Base-by-base conservation (phyloP, 2,888 invertebrate species). In the Hermaeophaga mercurialis region DNA sequence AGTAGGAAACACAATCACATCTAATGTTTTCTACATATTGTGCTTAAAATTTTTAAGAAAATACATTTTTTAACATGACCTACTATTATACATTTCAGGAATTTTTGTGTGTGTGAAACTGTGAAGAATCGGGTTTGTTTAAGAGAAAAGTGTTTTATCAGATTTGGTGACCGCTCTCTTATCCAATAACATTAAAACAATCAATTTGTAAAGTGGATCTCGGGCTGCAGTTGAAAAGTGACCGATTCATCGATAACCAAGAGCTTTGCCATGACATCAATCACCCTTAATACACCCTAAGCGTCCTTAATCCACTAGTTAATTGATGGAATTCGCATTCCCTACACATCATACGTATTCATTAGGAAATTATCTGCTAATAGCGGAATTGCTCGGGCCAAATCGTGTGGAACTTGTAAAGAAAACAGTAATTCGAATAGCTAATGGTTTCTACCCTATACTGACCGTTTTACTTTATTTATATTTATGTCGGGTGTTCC, bases 281-380 rank as follows among this genome's bases (percentile, higher is more conserved):
- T 72, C 72, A 70, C 67, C 64, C 65, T 65, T 68, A 69, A 69
- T 70, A 66, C 66, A 65, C 69, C 70, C 71, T 68, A 60, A 67
- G 67, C 68, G 69, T 65, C 70, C 70, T 72, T 72, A 72, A 71
- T 71, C 71, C 65, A 66, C 68, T 69, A 68, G 69, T 69, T 71
- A 73, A 71, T 72, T 71, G 71, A 69, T 71, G 70, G 65, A 69
- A 71, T 68, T 71, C 67, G 65, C 66, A 69, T 69, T 71, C 69
- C 71, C 70, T 70, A 64, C 67, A 70, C 71, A 69, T 71, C 70
- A 70, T 74, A 69, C 70, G 73, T 73, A 73, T 73, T 73, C 73
- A 73, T 73, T 72, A 72, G 68, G 65, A 72, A 72, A 73, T 72
- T 73, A 72, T 73, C 71, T 69, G 70, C 72, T 72, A 73, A 71